Base-by-base conservation (phyloP, 1,140 invertebrate genomes). In the Drosophila lini region DNA sequence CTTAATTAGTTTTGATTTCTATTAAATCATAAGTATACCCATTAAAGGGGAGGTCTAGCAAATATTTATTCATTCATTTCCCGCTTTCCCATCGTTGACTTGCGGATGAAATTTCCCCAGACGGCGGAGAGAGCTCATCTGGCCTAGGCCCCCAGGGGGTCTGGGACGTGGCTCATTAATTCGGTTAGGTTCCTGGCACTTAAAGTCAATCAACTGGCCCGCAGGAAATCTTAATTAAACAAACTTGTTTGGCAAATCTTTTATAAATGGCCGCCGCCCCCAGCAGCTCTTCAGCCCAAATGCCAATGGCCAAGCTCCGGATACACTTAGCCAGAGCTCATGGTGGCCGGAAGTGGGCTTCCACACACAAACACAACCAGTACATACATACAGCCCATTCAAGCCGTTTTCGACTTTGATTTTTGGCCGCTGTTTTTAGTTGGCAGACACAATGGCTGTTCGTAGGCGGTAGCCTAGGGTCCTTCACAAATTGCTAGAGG, bases 141-240 rank as follows among this genome's bases (percentile, higher is more conserved):
- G 11, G n/a, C 5, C 3, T 11, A 11, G 4, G 4, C 3, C 10
- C 11, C n/a, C 11, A 19, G 10, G 44, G 58, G 19, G 11, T 11
- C 34, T 38, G 15, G 53, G 47, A 22, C 19, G 15, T 34, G 28
- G 16, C 65, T 58, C 45, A 58, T 71, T 64, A 78, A 83, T 71
- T 80, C 60, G 63, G 57, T 61, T 69, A 80, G 53, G 53, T 53
- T 41, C 11, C 19, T 15, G 52, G 19, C 61, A 60, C 68, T 73
- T 80, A 48, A 81, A 80, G 47, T 67, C 71, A 42, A 55, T 40
- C 59, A 69, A 62, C 38, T 56, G 76, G 67, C 83, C 83, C 83
- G 83, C 76, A 88, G 80, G 80, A 88, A 80, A 77, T 83, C 83
- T 88, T 86, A 86, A 86, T 86, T 86, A 88, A 86, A 77, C 83